Evolutionary conservation across 2,113 vertebrate genomes (phyloP), one percentile per base, ranked within the genome.

Genomic region (Galeopterus variegatus): DNA sequence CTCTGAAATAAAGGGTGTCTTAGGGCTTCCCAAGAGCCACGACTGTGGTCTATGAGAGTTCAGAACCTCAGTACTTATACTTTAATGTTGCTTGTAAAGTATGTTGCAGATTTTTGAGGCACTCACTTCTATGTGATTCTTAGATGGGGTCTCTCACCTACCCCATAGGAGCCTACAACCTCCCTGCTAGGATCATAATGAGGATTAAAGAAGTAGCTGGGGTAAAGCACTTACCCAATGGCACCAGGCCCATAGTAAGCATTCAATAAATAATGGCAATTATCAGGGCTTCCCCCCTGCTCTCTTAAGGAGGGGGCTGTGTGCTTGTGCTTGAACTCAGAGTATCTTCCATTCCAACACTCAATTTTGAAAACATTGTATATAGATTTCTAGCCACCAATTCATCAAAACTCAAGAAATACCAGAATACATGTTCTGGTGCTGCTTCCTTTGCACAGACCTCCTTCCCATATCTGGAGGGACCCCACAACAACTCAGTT

Each of bases 281-380:
- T 31, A 50, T 12, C 8, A 26, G 54, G 23, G 6, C 45, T 24
- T 26, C 64, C 36, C 28, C 56, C 1, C 31, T 0, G 5, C 33
- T 73, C 13, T 67, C 17, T 17, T 21, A 0, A 28, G 33, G 45
- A 69, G 67, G 13, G 7, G 5, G 17, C 21, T 15, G 10, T 33
- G 4, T 54, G 77, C 21, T 17, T 52, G 17, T 11, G 12, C 14
- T 24, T 60, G 21, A 0, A 0, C 26, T 48, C 60, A 56, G 56
- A 45, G 24, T 28, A 17, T 69, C 67, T 81, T 56, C 36, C 54
- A 41, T 72, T 65, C 73, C 23, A 19, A n/a, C 18, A 87, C 54
- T 84, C 58, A 31, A 0, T 62, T 83, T 79, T 72, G 62, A 72
- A 70, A 58, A 67, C 48, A 6, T 14, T 65, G 24, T 21, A 24